Base-by-base conservation (phyloP, 92 coral and sea anemone genomes). In the Scolanthus callimorphus region DNA sequence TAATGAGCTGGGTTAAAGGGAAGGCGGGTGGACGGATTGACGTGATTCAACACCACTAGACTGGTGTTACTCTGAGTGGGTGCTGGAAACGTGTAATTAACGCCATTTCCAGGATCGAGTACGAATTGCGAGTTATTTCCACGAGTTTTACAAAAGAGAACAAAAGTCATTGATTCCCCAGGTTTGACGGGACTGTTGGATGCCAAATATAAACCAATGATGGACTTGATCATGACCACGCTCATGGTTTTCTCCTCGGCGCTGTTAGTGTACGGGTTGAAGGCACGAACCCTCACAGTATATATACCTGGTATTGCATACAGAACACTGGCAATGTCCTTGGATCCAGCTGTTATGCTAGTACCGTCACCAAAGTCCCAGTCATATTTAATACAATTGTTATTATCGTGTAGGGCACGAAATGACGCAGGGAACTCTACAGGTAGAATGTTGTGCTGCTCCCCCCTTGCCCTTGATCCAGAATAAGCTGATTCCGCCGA, bases 361-460 rank as follows among this genome's bases (percentile, higher is more conserved):
- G 27, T 28, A 10, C 37, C 57, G 39, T 61, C 84, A 4, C 82
- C 88, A 47, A 76, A 84, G 21, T 52, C 9, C 92, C 92, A 92
- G 9, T 77, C 65, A 49, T 80, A 92, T 48, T 48, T 62, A 0
- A 85, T 52, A 59, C 98, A 92, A 22, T 76, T 60, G 29, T 86
- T 90, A 55, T 77, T 77, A 29, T 41, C 63, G 29, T 84, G 76
- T 4, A 27, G 25, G 38, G 82, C 78, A 2, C 25, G 15, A 21
- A 88, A 69, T 24, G 55, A 2, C 13, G 84, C 88, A 17, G 96
- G 96, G 56, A 84, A 92, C 57, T 92, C 96, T 17, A 74, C 47
- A 3, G 98, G 98, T 39, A 92, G 83, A 17, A 70, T 41, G 65
- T 83, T 74, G n/a, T 31, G 23, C 9, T 34, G 30, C 20, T 15